Conservation (phyloP, 2,113 vertebrate genomes). For the Eptesicus fuscus region DNA sequence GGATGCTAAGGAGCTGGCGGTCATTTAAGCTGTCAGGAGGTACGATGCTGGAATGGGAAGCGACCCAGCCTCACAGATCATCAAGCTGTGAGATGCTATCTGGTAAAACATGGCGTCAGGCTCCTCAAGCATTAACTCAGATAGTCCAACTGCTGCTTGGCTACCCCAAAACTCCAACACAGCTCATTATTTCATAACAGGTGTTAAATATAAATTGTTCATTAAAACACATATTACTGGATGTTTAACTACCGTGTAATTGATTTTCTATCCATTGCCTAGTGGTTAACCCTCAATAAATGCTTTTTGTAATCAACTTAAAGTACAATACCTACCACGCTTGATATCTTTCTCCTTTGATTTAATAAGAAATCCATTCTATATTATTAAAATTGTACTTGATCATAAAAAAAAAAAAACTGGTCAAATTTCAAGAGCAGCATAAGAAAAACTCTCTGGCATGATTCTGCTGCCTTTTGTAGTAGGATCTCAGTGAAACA, state of each 20-base stretch:
- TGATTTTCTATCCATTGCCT: constrained; percentile 51
- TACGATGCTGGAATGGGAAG: background rate
- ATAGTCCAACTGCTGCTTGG: background rate
- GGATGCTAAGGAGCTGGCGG: background rate
- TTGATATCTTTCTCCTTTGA: constrained; percentile 57
- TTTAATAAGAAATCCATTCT: constrained; percentile 28
- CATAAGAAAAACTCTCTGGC: background rate
- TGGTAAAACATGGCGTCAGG: background rate
- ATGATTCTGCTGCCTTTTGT: background rate
- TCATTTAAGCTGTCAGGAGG: background rate
- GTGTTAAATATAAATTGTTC: constrained; percentile 65
- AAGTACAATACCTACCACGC: background rate
- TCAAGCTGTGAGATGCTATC: background rate
- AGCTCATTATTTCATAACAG: constrained; percentile 58
- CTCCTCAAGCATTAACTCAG: background rate
- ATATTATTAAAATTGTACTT: background rate
- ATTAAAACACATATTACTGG: constrained; percentile 71
- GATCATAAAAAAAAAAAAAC: background rate
- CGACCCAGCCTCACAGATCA: background rate
- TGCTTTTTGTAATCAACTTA: constrained; percentile 64
- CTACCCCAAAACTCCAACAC: constrained; percentile 9
- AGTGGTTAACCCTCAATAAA: constrained; percentile 57
- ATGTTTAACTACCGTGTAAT: constrained; percentile 69
- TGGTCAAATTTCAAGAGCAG: background rate
- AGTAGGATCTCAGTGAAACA: background rate